Evolutionary conservation across 1,140 invertebrate species (phyloP).

Genomic region (Chymomyza costata): DNA sequence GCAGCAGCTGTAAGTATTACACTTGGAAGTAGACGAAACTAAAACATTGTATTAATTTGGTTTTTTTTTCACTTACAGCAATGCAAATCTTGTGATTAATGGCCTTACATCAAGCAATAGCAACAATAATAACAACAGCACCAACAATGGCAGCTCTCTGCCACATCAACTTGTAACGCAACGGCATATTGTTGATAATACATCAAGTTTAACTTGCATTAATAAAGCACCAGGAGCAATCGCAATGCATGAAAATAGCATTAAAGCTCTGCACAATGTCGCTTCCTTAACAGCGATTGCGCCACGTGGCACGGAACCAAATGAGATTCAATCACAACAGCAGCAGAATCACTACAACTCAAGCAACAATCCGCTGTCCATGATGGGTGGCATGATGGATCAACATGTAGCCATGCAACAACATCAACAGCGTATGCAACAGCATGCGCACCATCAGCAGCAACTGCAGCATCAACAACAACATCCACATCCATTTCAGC

Average conservation of each 20-base stretch:
- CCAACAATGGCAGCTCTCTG: conserved; percentile 36
- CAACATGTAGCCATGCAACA: conserved; percentile 36
- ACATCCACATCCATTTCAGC: no score
- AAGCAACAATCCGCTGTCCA: conserved; percentile 58
- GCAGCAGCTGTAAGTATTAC: conserved; percentile 58
- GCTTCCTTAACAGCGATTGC: conserved; percentile 23
- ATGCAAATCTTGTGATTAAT: conserved; percentile 64
- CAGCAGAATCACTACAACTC: conserved; percentile 55
- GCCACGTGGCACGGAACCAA: conserved; percentile 25
- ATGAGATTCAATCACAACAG: conserved; percentile 52
- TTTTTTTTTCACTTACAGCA: conserved; percentile 1
- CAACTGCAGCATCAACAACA: no score
- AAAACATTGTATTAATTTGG: not conserved
- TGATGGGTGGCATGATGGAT: conserved; percentile 69
- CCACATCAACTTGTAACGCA: conserved; percentile 22
- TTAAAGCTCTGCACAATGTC: conserved; percentile 19
- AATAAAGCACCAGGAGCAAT: conserved; percentile 22
- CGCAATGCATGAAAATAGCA: conserved; percentile 26
- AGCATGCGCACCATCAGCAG: conserved; percentile 42
- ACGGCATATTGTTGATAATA: conserved; percentile 9
- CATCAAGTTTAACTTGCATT: conserved; percentile 18
- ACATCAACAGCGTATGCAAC: conserved; percentile 34
- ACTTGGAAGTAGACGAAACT: not conserved
- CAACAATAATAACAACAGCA: conserved; percentile 38
- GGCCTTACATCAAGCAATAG: conserved; percentile 74